Base-by-base conservation (phyloP, 2,888 invertebrate species). In the Acutogordius australiensis region DNA sequence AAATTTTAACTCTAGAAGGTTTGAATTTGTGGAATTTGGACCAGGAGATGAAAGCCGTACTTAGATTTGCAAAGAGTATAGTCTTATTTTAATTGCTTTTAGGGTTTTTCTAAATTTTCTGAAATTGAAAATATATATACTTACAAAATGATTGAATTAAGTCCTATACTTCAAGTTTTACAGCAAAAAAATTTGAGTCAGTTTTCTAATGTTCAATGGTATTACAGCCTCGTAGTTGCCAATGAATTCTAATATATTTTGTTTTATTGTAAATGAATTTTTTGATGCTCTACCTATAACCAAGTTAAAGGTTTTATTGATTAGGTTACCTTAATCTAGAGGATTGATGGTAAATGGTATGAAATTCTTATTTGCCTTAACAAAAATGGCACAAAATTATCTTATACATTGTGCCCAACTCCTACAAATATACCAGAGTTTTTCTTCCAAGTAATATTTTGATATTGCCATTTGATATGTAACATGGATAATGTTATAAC, bases 221-320 rank as follows among this genome's bases (percentile, higher is more conserved):
- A 88, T 69, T 76, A 78, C 65, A 77, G 79, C 60, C 67, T 88
- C 21, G 76, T 78, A 84, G 71, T 78, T 90, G 0, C 88, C 88
- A 0, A 73, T 74, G 23, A 72, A 73, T 21, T 64, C 64, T 18
- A 65, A 87, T 69, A 80, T 82, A 1, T 78, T 87, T 67, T 79
- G 51, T 23, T 18, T 81, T 64, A 71, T 97, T 21, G 94, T 91
- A 8, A 87, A 99, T 73, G 97, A 97, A 70, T 97, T 97, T 73
- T 87, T 97, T 69, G 97, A 97, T 76, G 91, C 90, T 1, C 71
- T 97, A 44, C 97, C 97, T 0, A 78, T 94, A 63, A 90, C 94
- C 69, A 90, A 90, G 69, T 83, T 94, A 71, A 80, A 84, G 73
- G 81, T 37, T n/a, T n/a, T n/a, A n/a, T n/a, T n/a, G n/a, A n/a